These are phyloP conservation scores for Myocastor coypus DNA, from an alignment of 2,113 vertebrate species.

Conservation along the genomic window DNA sequence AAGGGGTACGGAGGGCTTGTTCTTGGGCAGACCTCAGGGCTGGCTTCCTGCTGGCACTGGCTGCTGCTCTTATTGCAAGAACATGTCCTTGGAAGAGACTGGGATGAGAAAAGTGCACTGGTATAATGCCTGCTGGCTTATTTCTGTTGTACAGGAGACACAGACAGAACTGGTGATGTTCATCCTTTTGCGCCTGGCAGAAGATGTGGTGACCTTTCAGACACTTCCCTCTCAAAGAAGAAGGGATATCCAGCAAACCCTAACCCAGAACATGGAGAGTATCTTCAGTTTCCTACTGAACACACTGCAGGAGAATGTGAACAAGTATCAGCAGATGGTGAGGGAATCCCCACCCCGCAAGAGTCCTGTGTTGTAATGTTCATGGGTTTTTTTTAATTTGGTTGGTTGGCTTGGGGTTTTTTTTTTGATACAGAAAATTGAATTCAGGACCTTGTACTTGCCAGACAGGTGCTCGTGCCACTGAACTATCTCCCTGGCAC, in stretches of 20 bases:
- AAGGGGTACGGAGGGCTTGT: conserved; percentile 90
- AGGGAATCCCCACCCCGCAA: conserved; percentile 53
- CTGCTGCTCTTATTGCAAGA: not conserved
- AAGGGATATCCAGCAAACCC: conserved; percentile 97
- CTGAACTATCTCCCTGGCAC: no score
- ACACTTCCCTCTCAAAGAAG: conserved; percentile 94
- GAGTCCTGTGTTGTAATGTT: not conserved
- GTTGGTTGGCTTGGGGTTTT: no score
- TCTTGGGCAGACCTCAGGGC: not conserved
- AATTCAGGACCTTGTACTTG: no score
- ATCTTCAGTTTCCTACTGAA: conserved; percentile 95
- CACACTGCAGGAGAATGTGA: conserved; percentile 93
- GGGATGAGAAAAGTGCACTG: not conserved
- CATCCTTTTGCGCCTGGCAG: conserved; percentile 95
- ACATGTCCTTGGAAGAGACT: not conserved
- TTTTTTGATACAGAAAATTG: no score
- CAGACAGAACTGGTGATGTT: conserved; percentile 99
- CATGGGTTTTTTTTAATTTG: not conserved
- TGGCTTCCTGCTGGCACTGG: not conserved
- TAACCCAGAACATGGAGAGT: conserved; percentile 97
- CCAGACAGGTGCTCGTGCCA: no score
- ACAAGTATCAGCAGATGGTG: conserved; percentile 91
- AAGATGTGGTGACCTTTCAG: conserved; percentile 99
- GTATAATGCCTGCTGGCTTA: conserved; percentile 30
- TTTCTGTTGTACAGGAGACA: conserved; percentile 90